These are phyloP conservation scores for Junco hyemalis DNA, from an alignment of 2,113 vertebrate genomes.

Conservation along the genomic window DNA sequence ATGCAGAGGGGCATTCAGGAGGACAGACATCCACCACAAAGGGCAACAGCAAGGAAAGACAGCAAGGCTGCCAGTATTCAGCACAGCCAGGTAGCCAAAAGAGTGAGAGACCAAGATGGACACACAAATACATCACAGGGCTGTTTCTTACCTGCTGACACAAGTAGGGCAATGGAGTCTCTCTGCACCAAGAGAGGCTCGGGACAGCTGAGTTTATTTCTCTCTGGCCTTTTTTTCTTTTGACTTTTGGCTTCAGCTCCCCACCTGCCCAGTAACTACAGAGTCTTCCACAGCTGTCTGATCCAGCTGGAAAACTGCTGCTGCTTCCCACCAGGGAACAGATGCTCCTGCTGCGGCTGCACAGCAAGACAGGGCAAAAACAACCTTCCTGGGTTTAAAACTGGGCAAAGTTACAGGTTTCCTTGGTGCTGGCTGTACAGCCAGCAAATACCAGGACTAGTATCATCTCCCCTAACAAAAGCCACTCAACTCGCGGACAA, in stretches of 20 bases:
- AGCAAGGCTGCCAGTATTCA: not conserved
- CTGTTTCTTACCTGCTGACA: conserved; percentile 2
- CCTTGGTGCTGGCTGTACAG: not conserved
- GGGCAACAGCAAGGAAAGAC: not conserved
- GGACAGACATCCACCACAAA: not conserved
- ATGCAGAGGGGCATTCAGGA: not conserved
- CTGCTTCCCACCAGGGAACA: not conserved
- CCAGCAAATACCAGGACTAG: conserved; percentile 8
- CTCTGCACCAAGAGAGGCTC: not conserved
- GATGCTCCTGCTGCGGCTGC: not conserved
- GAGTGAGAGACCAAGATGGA: not conserved
- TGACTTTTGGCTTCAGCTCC: not conserved
- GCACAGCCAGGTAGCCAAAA: not conserved
- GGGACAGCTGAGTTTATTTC: not conserved
- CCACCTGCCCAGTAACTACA: not conserved
- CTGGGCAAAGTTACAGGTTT: not conserved
- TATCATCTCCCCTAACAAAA: conserved; percentile 37
- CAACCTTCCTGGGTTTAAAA: not conserved
- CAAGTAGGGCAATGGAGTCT: not conserved
- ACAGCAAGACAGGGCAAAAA: not conserved
- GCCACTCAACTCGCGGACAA: not conserved
- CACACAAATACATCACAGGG: not conserved
- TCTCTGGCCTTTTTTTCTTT: not conserved
- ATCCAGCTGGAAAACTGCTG: not conserved
- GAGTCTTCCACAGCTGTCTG: not conserved